Evolutionary conservation across 2,888 invertebrate species (phyloP).

Genomic region (Chaitophorus viminalis): DNA sequence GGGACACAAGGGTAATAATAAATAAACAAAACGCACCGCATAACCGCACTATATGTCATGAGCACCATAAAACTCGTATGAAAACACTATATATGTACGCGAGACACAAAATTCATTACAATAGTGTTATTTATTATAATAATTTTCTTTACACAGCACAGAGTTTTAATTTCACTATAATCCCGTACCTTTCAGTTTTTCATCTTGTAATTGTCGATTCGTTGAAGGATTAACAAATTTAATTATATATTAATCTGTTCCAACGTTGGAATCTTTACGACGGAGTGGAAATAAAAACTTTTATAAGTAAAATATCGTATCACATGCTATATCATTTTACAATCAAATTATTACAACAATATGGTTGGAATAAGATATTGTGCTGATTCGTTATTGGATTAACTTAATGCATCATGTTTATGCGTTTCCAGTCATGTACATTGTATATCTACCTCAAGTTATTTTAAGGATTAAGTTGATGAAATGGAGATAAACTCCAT

Average conservation of each 20-base stretch:
- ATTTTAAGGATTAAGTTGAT: background rate
- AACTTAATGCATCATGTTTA: background rate
- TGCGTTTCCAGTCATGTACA: background rate
- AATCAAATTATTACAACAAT: too few relatives aligned
- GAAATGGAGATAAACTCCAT: background rate
- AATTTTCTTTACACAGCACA: background rate
- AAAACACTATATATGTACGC: background rate
- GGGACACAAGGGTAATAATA: conserved; percentile 59
- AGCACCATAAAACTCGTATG: conserved; percentile 44
- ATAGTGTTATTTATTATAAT: conserved; percentile 48
- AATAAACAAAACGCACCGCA: conserved; percentile 50
- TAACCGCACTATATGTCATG: conserved; percentile 51
- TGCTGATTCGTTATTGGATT: background rate
- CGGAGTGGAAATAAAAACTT: too few relatives aligned
- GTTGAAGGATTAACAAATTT: background rate
- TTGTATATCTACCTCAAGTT: background rate
- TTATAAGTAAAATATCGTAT: background rate
- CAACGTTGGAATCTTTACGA: too few relatives aligned
- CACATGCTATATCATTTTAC: background rate
- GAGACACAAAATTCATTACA: conserved; percentile 32
- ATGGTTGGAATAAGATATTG: too few relatives aligned
- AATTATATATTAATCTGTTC: too few relatives aligned
- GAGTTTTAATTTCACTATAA: conserved; percentile 25
- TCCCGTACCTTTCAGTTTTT: conserved; percentile 13
- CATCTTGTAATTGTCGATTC: background rate